phyloP scores from a whole-genome alignment of 2,113 vertebrate species.

The Menura novaehollandiae region DNA sequence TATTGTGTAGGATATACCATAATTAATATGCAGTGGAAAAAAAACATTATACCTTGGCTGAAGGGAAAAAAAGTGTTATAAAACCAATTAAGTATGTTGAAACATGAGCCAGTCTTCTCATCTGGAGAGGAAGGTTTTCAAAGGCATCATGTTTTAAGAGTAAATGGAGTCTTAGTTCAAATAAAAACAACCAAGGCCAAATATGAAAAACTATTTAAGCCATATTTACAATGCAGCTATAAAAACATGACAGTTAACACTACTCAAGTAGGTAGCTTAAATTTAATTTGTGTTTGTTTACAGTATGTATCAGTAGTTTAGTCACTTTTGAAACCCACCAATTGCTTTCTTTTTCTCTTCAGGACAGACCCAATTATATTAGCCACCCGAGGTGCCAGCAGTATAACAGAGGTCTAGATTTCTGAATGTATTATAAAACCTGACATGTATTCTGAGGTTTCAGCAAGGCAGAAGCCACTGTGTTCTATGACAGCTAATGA shows the following conservation, averaged over 20 bases:
- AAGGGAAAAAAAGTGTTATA: not conserved
- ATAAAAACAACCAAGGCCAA: not conserved
- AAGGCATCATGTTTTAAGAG: not conserved
- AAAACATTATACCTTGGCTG: not conserved
- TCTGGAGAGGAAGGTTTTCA: not conserved
- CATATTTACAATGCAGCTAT: not conserved
- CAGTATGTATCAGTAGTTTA: not conserved
- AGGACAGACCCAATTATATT: not conserved
- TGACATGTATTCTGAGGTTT: not conserved
- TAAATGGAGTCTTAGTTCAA: not conserved
- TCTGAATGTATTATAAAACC: not conserved
- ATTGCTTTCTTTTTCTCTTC: not conserved
- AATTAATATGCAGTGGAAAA: not conserved
- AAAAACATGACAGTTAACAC: not conserved
- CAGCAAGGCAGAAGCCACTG: not conserved
- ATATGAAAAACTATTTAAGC: not conserved
- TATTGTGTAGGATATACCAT: not conserved
- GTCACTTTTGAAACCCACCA: not conserved
- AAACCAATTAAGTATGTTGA: not conserved
- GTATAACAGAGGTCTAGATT: not conserved
- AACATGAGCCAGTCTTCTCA: not conserved
- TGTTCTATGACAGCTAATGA: not conserved
- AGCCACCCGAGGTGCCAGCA: not conserved
- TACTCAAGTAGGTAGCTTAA: not conserved
- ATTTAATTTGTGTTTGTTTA: not conserved